Percentiles rank a stretch among this genome's conserved stretches.
Conservation (phyloP, 2,888 invertebrate genomes). For the Drosophila testacea region DNA sequence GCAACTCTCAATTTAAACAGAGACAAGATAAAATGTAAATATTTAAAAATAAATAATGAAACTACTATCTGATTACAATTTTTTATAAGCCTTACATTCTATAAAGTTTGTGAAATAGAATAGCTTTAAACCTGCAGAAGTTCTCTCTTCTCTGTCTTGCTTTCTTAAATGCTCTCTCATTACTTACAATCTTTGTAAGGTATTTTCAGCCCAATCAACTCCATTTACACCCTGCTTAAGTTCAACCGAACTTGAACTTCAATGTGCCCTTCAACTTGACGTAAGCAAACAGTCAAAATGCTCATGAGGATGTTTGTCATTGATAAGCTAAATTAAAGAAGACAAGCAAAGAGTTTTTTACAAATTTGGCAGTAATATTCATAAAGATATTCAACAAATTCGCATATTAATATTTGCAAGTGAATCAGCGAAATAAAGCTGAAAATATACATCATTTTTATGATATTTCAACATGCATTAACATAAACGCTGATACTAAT, state of each 20-base stretch:
- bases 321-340: slow-evolving; percentile 58
- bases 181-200: not conserved
- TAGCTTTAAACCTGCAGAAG: no score
- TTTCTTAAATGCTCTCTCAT: no score
- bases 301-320: slow-evolving; percentile 72
- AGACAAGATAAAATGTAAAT: no score
- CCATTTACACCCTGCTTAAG: no score
- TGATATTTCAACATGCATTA: slow-evolving; percentile 74
- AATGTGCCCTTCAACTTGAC: slow-evolving; percentile 75
- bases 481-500: slow-evolving; percentile 81
- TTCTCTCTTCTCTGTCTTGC: not conserved
- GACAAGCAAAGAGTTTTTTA: slow-evolving; percentile 38
- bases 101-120: no score
- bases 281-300: slow-evolving; percentile 15
- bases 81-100: no score
- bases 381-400: slow-evolving; percentile 35
- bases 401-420: slow-evolving; percentile 60
- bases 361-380: slow-evolving; percentile 27
- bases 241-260: slow-evolving; percentile 71
- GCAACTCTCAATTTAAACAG: no score
- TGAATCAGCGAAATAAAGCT: slow-evolving; percentile 68
- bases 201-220: not conserved
- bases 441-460: slow-evolving; percentile 49
- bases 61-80: no score
- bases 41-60: no score